Evolutionary conservation across 2,797 vertebrate species (phyloP).

Genomic region (Selene dorsalis): DNA sequence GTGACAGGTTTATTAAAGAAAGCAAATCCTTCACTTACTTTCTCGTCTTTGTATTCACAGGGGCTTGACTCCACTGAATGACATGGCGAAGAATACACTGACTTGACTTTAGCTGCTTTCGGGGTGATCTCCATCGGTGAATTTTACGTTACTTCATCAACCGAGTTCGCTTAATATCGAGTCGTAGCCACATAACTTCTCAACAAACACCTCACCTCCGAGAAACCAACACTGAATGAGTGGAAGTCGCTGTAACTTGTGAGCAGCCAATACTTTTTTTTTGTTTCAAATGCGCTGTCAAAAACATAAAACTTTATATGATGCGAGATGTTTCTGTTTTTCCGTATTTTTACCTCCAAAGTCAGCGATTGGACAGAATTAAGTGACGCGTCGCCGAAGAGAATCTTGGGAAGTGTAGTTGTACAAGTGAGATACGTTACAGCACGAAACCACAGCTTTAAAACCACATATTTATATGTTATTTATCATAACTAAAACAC

Average conservation of each 20-base stretch:
- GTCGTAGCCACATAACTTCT: not conserved
- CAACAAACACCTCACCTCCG: not conserved
- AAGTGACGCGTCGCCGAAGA: constrained; percentile 6
- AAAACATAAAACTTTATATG: not conserved
- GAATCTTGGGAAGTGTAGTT: constrained; percentile 66
- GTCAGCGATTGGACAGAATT: constrained; percentile 62
- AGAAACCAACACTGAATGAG: not conserved
- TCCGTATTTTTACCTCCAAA: constrained; percentile 65
- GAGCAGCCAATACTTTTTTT: not conserved
- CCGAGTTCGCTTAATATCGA: not conserved
- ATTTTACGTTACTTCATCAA: not conserved
- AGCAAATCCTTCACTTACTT: constrained; percentile 59
- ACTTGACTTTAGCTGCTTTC: constrained; percentile 47
- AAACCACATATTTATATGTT: not conserved
- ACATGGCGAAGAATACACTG: constrained; percentile 50
- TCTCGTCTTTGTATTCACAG: constrained; percentile 45
- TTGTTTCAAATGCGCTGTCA: not conserved
- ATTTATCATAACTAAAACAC: not conserved
- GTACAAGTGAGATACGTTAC: rapidly evolving
- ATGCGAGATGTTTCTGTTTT: not conserved
- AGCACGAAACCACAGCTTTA: not conserved
- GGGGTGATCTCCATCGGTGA: constrained; percentile 78
- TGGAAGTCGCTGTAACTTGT: rapidly evolving
- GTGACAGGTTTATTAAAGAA: too few species aligned
- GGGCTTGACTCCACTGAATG: constrained; percentile 63